Evolutionary conservation across 30 jellyfish, hydroid and myxozoan species (phyloP).

Genomic region (Cassiopea andromeda): DNA sequence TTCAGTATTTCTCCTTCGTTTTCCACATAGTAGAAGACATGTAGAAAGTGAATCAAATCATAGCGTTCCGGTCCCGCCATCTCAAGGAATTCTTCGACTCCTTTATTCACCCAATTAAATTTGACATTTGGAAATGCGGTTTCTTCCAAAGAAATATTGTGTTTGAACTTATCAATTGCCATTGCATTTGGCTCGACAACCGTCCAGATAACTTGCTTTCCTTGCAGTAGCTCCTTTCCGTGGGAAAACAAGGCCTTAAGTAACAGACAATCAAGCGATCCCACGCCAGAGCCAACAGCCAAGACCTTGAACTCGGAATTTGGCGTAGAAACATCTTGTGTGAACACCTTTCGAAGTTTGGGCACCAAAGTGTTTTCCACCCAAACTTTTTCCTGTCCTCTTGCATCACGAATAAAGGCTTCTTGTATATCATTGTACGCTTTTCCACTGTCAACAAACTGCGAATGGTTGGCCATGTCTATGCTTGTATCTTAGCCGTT

Average conservation of each 20-base stretch:
- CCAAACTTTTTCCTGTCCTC: conserved; percentile 1
- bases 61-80: background rate
- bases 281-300: conserved; percentile 17
- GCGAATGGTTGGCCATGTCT: too few species aligned
- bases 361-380: background rate
- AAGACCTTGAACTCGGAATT: conserved; percentile 4
- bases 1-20: background rate
- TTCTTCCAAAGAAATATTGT: background rate
- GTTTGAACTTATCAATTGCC: conserved; percentile 11
- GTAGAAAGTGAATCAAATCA: conserved; percentile 19
- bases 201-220: background rate
- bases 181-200: conserved; percentile 26
- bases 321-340: background rate
- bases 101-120: conserved; percentile 17
- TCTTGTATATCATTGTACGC: background rate
- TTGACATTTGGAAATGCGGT: background rate
- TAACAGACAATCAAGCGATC: conserved; percentile 1
- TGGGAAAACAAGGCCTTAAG: conserved; percentile 1
- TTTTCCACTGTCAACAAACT: background rate
- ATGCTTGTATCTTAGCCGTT: too few species aligned
- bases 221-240: background rate
- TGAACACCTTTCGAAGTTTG: background rate
- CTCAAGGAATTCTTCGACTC: conserved; percentile 10
- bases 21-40: conserved; percentile 26
- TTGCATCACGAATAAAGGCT: background rate